Percentiles rank a stretch among this genome's conserved stretches.
These are phyloP conservation scores for Drosophila flavopinicola DNA, from an alignment of 2,888 invertebrate species.

Conservation along the genomic window DNA sequence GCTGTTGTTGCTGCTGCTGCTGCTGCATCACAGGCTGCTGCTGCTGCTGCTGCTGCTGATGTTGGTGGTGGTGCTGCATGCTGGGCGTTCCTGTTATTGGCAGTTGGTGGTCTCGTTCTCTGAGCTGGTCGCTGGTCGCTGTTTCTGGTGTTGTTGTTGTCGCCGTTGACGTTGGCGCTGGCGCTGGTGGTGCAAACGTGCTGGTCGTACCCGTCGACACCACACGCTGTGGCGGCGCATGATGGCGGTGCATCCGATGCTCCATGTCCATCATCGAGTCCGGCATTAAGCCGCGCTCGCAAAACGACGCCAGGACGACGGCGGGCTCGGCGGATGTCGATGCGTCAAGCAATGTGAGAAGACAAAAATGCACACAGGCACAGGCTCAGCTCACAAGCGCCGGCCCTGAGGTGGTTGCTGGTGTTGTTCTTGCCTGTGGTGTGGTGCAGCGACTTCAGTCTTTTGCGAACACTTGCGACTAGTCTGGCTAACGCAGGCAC, in stretches of 20 bases:
- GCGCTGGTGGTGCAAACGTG: constrained; percentile 55
- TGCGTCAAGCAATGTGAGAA: constrained; percentile 11
- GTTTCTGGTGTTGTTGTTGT: too few species aligned
- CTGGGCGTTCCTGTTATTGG: constrained; percentile 32
- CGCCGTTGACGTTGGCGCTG: constrained; percentile 33
- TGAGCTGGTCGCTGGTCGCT: constrained; percentile 7
- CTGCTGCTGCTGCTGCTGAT: constrained; percentile 33
- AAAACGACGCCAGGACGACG: constrained; percentile 74
- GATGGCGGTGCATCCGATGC: constrained; percentile 67
- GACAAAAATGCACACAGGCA: too few species aligned
- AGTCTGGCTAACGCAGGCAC: background rate
- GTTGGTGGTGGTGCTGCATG: constrained; percentile 34
- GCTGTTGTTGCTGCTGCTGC: constrained; percentile 40
- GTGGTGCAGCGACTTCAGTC: too few species aligned
- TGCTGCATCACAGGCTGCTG: constrained; percentile 35
- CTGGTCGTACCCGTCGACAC: constrained; percentile 55
- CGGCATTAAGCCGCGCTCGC: constrained; percentile 77
- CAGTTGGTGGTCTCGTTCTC: constrained; percentile 45
- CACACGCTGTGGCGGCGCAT: constrained; percentile 52
- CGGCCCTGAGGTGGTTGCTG: background rate
- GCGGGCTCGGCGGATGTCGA: constrained; percentile 42
- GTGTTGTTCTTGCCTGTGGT: background rate
- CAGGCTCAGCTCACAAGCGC: too few species aligned
- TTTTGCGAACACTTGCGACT: background rate
- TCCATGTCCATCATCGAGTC: constrained; percentile 79